Evolutionary conservation across 1,140 invertebrate genomes (phyloP).

Genomic region (Drosophila neocordata): DNA sequence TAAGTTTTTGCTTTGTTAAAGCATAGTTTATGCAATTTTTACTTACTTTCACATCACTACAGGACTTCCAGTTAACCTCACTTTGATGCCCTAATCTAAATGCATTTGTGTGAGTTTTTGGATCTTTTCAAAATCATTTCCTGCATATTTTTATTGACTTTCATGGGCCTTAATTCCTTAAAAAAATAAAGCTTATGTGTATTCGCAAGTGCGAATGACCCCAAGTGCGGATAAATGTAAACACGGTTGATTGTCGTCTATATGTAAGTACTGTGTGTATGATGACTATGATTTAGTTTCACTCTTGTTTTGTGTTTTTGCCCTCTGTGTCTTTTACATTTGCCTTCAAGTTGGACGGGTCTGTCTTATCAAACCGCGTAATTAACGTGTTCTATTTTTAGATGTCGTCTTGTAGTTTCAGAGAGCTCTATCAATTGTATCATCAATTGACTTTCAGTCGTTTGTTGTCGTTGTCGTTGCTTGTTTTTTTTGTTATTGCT

Average conservation of each 20-base stretch:
- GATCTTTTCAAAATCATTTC: too few relatives aligned
- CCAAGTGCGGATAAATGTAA: neutral
- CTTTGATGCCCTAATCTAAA: too few relatives aligned
- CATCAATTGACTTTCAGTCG: conserved; percentile 56
- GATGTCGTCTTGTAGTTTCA: conserved; percentile 47
- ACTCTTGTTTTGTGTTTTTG: neutral
- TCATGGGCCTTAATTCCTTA: too few relatives aligned
- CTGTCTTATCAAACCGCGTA: conserved; percentile 43
- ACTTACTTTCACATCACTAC: too few relatives aligned
- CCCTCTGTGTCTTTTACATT: conserved; percentile 1
- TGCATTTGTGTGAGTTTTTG: too few relatives aligned
- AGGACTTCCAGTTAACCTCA: neutral
- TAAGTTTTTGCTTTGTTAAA: too few relatives aligned
- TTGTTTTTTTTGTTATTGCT: neutral
- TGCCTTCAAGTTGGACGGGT: neutral
- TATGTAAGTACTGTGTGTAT: neutral
- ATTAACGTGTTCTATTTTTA: conserved; percentile 64
- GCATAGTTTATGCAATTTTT: too few relatives aligned
- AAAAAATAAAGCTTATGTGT: too few relatives aligned
- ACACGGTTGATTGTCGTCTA: neutral
- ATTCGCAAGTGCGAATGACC: too few relatives aligned
- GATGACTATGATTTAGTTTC: conserved; percentile 11
- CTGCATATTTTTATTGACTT: too few relatives aligned
- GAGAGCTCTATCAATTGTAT: conserved; percentile 58
- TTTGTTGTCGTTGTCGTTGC: conserved; percentile 14